These are phyloP conservation scores for Takifugu ocellatus DNA, from an alignment of 2,797 vertebrate species.

Conservation along the genomic window DNA sequence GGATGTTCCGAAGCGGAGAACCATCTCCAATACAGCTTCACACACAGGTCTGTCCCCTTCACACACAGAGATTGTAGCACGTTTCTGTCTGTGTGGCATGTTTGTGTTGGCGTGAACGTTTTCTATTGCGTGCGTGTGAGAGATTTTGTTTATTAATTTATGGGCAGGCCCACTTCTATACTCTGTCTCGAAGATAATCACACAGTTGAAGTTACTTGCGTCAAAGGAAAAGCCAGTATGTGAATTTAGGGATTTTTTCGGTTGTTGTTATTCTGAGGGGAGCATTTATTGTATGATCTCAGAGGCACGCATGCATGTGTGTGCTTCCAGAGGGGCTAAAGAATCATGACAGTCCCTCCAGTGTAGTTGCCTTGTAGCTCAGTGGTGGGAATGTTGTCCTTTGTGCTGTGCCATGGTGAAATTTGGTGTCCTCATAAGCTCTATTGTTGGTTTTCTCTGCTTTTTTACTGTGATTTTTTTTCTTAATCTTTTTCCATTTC, in stretches of 20 bases:
- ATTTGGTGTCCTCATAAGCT: slow-evolving; percentile 26
- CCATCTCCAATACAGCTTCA: slow-evolving; percentile 93
- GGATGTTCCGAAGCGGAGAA: slow-evolving; percentile 98
- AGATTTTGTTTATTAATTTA: slow-evolving; percentile 60
- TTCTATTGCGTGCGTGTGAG: slow-evolving; percentile 42
- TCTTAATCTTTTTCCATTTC: slow-evolving; percentile 34
- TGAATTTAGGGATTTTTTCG: slow-evolving; percentile 69
- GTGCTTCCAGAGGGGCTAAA: slow-evolving; percentile 49
- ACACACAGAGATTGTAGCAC: slow-evolving; percentile 71
- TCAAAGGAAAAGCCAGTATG: slow-evolving; percentile 68
- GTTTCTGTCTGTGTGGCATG: slow-evolving; percentile 83
- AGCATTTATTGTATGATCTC: slow-evolving; percentile 54
- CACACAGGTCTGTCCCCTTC: slow-evolving; percentile 93
- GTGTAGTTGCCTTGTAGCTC: slow-evolving; percentile 45
- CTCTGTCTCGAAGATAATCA: slow-evolving; percentile 54
- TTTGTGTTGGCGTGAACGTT: slow-evolving; percentile 72
- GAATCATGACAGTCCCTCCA: slow-evolving; percentile 40
- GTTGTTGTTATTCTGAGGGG: slow-evolving; percentile 62
- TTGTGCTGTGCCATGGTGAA: slow-evolving; percentile 51
- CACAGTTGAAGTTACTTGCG: slow-evolving; percentile 60
- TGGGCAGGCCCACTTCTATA: slow-evolving; percentile 40
- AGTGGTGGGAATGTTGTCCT: slow-evolving; percentile 59
- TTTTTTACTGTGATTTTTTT: slow-evolving; percentile 35
- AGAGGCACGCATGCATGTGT: slow-evolving; percentile 65
- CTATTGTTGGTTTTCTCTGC: slow-evolving; percentile 19